These are phyloP conservation scores for Limnephilus lunatus DNA, from an alignment of 2,888 invertebrate genomes.

Conservation along the genomic window DNA sequence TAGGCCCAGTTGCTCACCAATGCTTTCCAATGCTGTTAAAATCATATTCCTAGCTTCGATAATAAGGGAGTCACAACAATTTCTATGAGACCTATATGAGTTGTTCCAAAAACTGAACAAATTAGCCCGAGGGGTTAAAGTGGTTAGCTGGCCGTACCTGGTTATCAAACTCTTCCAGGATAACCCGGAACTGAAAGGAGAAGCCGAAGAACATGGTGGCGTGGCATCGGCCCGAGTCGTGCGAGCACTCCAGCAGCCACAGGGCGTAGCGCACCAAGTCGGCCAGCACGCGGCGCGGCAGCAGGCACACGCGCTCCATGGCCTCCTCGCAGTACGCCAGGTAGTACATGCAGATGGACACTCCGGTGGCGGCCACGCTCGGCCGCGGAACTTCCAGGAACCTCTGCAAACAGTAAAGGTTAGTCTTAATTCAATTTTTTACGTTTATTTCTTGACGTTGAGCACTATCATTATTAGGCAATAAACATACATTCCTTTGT, in stretches of 20 bases:
- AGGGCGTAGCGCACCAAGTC: constrained; percentile 92
- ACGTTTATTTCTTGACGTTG: neutral
- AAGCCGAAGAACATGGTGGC: constrained; percentile 99
- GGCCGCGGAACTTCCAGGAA: constrained; percentile 94
- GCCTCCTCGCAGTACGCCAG: constrained; percentile 98
- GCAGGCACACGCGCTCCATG: constrained; percentile 95
- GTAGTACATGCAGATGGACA: constrained; percentile 97
- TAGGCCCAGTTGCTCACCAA: too few species aligned
- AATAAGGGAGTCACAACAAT: too few species aligned
- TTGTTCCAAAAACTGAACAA: too few species aligned
- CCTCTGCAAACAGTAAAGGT: constrained; percentile 75
- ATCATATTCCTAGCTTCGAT: too few species aligned
- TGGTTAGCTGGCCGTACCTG: constrained; percentile 70
- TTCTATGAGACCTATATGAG: too few species aligned
- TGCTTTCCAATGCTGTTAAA: too few species aligned
- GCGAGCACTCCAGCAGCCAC: constrained; percentile 97
- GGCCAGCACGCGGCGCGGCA: constrained; percentile 86
- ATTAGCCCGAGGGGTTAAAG: too few species aligned
- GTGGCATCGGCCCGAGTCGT: constrained; percentile 98
- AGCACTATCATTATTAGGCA: too few species aligned
- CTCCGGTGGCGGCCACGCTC: constrained; percentile 96
- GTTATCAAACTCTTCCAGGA: constrained; percentile 95
- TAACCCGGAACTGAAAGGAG: constrained; percentile 94
- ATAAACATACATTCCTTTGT: too few species aligned
- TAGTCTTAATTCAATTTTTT: neutral